Evolutionary conservation across 1,140 invertebrate genomes (phyloP).

Genomic region (Bilobella aurantiaca): DNA sequence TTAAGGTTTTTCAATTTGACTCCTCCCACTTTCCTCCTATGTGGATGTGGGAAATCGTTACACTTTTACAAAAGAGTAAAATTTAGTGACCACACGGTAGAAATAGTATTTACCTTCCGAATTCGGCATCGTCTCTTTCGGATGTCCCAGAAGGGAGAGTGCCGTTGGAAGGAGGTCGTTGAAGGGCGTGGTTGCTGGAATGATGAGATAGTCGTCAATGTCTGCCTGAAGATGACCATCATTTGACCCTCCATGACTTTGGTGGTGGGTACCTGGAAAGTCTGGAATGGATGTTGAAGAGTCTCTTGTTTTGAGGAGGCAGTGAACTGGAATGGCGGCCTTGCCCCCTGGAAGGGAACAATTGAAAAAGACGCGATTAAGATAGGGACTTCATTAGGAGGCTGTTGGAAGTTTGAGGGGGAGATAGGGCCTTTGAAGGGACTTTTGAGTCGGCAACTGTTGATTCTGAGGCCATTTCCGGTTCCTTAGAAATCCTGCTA

Average conservation of each 20-base stretch:
- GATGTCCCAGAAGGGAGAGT: slow-evolving; percentile 65
- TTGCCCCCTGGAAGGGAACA: slow-evolving; percentile 57
- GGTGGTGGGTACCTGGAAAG: not conserved
- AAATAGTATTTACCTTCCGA: slow-evolving; percentile 56
- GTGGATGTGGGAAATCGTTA: not conserved
- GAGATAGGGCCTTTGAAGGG: not conserved
- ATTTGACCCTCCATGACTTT: not conserved
- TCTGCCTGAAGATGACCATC: slow-evolving; percentile 49
- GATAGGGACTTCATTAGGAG: slow-evolving; percentile 34
- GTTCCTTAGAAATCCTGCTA: too few species aligned
- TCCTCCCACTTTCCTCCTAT: not conserved
- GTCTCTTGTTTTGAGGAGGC: slow-evolving; percentile 46
- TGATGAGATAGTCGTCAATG: slow-evolving; percentile 84
- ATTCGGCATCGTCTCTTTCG: slow-evolving; percentile 57
- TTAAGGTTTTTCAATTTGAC: not conserved
- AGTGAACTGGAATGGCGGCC: slow-evolving; percentile 83
- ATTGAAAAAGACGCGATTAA: slow-evolving; percentile 45
- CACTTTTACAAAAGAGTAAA: not conserved
- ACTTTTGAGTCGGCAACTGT: slow-evolving; percentile 7
- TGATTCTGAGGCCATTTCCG: too few species aligned
- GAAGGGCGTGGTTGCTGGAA: slow-evolving; percentile 76
- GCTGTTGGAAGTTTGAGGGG: not conserved
- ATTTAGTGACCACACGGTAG: not conserved
- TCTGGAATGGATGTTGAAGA: slow-evolving; percentile 27
- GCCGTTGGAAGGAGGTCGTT: slow-evolving; percentile 68